Evolutionary conservation across 2,113 vertebrate species (phyloP).

Genomic region (Podilymbus podiceps): DNA sequence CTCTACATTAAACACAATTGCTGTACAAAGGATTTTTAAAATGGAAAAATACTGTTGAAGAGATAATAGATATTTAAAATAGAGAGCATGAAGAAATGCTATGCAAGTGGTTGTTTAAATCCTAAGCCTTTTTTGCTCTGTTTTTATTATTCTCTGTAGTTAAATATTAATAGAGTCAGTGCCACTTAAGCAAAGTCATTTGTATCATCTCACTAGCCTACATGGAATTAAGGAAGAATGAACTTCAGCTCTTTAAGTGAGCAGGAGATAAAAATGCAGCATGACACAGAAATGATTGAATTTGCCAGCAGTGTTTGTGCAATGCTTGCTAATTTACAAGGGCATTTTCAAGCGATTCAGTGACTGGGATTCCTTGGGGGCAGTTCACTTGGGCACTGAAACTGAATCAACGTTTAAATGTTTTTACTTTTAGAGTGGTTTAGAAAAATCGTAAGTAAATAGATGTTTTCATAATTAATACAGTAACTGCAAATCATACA

Average conservation of each 20-base stretch:
- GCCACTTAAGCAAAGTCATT: conserved; percentile 35
- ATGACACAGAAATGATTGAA: conserved; percentile 52
- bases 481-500: conserved; percentile 20
- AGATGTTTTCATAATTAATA: conserved; percentile 65
- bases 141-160: conserved; percentile 36
- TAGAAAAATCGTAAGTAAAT: conserved; percentile 39
- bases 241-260: conserved; percentile 43
- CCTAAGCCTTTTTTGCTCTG: background rate
- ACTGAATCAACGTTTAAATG: conserved; percentile 47
- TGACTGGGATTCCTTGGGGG: conserved; percentile 37
- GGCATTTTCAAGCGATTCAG: conserved; percentile 49
- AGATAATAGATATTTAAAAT: background rate
- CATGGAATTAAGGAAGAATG: conserved; percentile 19
- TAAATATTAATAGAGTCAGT: conserved; percentile 53
- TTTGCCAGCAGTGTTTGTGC: conserved; percentile 55
- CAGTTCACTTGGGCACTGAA: conserved; percentile 25
- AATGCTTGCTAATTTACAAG: conserved; percentile 57
- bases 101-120: background rate
- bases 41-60: background rate
- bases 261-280: conserved; percentile 35
- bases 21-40: background rate
- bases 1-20: background rate
- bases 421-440: conserved; percentile 48
- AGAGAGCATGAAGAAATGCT: background rate
- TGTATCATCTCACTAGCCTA: background rate